phyloP scores from a whole-genome alignment of 2,888 invertebrate genomes.

The Dolomedes plantarius region DNA sequence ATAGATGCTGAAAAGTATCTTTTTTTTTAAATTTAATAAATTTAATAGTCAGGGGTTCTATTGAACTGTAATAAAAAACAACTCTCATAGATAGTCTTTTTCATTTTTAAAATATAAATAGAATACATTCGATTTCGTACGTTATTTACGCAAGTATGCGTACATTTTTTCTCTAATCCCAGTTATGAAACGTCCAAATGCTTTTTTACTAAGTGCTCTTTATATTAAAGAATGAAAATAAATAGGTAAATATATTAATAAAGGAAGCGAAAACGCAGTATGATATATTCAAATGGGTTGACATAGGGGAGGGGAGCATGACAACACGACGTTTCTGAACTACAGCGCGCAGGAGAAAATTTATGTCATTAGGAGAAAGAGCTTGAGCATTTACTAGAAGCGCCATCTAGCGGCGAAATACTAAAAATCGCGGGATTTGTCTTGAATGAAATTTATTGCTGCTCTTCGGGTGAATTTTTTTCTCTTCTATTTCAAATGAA shows the following conservation, averaged over 20 bases:
- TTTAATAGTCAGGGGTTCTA: too few relatives aligned
- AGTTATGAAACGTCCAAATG: too few relatives aligned
- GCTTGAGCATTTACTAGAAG: conserved; percentile 31
- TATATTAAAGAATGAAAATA: not conserved
- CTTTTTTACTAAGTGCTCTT: not conserved
- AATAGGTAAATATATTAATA: not conserved
- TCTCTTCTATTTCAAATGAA: not conserved
- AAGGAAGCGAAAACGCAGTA: not conserved
- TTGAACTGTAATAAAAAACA: too few relatives aligned
- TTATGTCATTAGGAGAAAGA: conserved; percentile 22
- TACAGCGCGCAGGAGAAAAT: conserved; percentile 18
- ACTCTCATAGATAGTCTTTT: too few relatives aligned
- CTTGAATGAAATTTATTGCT: not conserved
- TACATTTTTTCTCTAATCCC: too few relatives aligned
- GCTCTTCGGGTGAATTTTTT: not conserved
- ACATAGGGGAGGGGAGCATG: not conserved
- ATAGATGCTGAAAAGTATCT: too few relatives aligned
- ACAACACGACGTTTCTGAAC: not conserved
- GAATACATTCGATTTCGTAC: too few relatives aligned
- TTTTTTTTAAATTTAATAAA: too few relatives aligned
- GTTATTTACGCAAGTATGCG: too few relatives aligned
- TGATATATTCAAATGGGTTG: conserved; percentile 5
- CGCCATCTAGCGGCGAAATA: conserved; percentile 61
- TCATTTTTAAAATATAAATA: too few relatives aligned
- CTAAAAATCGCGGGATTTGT: conserved; percentile 10